A percentile compares a stretch with the other conserved stretches of the same genome.
phyloP scores from a whole-genome alignment of 1,140 invertebrate genomes.

The Nixonia krombeini region DNA sequence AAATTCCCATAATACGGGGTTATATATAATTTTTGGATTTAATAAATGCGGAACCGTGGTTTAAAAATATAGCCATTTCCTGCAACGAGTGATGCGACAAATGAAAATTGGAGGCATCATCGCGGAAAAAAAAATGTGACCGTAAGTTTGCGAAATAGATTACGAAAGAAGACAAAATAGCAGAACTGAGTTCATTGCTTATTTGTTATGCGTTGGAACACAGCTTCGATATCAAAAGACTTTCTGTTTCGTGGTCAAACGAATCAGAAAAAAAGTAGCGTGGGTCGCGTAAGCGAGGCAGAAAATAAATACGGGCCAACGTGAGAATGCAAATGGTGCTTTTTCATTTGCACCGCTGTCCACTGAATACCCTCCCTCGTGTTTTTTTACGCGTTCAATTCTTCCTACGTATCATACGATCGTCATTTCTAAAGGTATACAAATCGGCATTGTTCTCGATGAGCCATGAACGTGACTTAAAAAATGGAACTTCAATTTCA shows the following conservation, averaged over 20 bases:
- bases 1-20: too few relatives aligned
- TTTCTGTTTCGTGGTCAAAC: slow-evolving; percentile 24
- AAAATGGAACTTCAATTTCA: too few relatives aligned
- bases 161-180: not conserved
- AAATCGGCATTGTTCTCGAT: too few relatives aligned
- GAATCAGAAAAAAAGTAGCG: slow-evolving; percentile 18
- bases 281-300: slow-evolving; percentile 23
- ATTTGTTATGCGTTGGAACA: slow-evolving; percentile 9
- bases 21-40: too few relatives aligned
- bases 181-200: slow-evolving; percentile 17
- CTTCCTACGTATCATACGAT: slow-evolving; percentile 10
- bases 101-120: too few relatives aligned
- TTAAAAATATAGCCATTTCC: too few relatives aligned
- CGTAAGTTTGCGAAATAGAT: too few relatives aligned
- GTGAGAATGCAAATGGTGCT: slow-evolving; percentile 40
- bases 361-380: slow-evolving; percentile 7
- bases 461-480: too few relatives aligned
- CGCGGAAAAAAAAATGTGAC: too few relatives aligned
- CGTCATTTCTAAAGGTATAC: too few relatives aligned
- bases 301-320: slow-evolving; percentile 38
- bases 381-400: slow-evolving; percentile 24
- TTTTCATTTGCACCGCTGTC: slow-evolving; percentile 30
- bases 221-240: slow-evolving; percentile 16
- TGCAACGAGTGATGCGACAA: too few relatives aligned
- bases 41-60: too few relatives aligned